These are phyloP conservation scores for Bombus waltoni DNA, from an alignment of 1,140 invertebrate genomes.

Conservation along the genomic window DNA sequence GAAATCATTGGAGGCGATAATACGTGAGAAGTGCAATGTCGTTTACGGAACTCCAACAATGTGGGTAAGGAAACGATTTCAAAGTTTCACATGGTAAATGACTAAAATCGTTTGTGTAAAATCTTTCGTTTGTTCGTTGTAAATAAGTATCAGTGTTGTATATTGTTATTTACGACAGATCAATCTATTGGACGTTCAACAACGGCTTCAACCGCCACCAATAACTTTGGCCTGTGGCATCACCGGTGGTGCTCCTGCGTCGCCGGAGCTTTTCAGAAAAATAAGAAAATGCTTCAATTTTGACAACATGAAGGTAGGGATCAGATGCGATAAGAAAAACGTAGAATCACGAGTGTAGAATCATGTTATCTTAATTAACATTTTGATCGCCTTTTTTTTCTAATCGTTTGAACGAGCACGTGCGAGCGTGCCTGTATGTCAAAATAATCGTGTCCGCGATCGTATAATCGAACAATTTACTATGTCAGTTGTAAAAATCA, in stretches of 20 bases:
- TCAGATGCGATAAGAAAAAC: background rate
- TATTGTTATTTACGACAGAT: conserved; percentile 59
- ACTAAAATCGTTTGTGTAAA: background rate
- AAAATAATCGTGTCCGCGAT: background rate
- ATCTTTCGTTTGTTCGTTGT: background rate
- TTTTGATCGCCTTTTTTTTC: too few species aligned
- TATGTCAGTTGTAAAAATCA: too few species aligned
- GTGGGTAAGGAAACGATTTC: conserved; percentile 89
- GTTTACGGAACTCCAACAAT: conserved; percentile 98
- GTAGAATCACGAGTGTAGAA: background rate
- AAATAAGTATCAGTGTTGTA: background rate
- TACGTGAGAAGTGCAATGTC: conserved; percentile 89
- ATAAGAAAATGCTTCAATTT: conserved; percentile 83
- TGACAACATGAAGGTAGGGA: conserved; percentile 82
- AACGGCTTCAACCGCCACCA: conserved; percentile 81
- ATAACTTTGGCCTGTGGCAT: conserved; percentile 85
- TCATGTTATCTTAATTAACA: background rate
- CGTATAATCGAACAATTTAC: background rate
- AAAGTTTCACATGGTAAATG: background rate
- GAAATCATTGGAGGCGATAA: conserved; percentile 86
- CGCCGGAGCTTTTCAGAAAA: conserved; percentile 87
- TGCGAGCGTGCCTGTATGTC: background rate
- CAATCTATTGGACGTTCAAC: conserved; percentile 78
- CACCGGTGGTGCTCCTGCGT: conserved; percentile 90
- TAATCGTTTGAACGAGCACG: background rate